Percentiles rank a stretch among this genome's conserved stretches.
Conservation (phyloP, 2,888 invertebrate species). For the Netelia fuscicornis region DNA sequence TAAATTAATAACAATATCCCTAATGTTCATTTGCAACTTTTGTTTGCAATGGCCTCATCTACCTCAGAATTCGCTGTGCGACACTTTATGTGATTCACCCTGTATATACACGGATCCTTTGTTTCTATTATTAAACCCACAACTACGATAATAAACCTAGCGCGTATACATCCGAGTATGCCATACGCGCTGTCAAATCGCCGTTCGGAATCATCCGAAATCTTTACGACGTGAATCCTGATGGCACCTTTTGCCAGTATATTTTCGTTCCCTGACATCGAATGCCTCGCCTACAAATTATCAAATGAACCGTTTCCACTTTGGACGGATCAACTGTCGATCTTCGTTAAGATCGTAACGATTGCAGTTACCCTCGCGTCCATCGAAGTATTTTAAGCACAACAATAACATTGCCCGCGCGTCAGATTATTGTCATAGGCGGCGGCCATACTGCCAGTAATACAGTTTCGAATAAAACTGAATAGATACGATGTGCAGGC, state of each 20-base stretch:
- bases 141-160: slow-evolving; percentile 3
- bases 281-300: neutral
- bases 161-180: neutral
- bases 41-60: no score
- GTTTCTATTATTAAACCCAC: slow-evolving; percentile 49
- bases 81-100: no score
- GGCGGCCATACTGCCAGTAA: no score
- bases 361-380: neutral
- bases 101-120: slow-evolving; percentile 2
- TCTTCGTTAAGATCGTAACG: neutral
- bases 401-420: no score
- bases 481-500: no score
- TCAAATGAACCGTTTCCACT: neutral
- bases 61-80: no score
- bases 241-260: neutral
- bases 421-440: no score
- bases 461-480: no score
- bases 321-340: neutral
- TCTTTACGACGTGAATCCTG: slow-evolving; percentile 11
- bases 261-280: neutral
- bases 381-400: no score
- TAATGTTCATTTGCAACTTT: no score
- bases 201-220: slow-evolving; percentile 1
- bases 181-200: neutral
- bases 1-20: no score